Evolutionary conservation across 2,113 vertebrate species (phyloP), one percentile per base, ranked within the genome.

Genomic region (Atherinomorus stipes): DNA sequence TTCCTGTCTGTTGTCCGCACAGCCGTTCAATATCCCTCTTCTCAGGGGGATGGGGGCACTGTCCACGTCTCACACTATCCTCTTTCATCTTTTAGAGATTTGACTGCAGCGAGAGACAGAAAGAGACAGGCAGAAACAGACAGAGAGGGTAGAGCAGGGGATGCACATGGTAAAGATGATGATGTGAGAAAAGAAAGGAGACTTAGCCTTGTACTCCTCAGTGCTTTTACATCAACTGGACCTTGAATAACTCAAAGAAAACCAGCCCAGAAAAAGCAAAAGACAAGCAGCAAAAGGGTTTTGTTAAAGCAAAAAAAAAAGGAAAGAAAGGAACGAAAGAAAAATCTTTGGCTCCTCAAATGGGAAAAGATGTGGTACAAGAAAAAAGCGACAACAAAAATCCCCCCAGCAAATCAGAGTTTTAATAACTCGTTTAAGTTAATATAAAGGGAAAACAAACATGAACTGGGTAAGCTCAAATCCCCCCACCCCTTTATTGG

Each of bases 1-100:
- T 87, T 86, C 59, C 82, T 85, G 82, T 81, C 88, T 81, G 85
- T 71, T 86, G 68, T 76, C 85, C 31, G 26, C 62, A 77, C 70
- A 54, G 21, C 60, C 50, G 78, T 83, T 87, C 74, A 87, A 84
- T 90, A 90, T 78, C 65, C 26, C 45, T 78, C 57, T 85, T 75
- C 80, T 85, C 51, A 0, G 64, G 78, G 70, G 77, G 44, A 71
- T 21, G 51, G 64, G 18, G 49, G 49, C 64, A 42, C 71, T 45
- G 61, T 84, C 68, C 61, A 49, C 31, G 31, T 68, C 67, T 61
- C 64, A 76, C 40, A 42, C 31, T 38, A n/a, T 67, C 64, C 74
- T 74, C 64, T 59, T 65, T 78, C 70, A 80, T 85, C 64, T 67
- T 77, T 56, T 66, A 19, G 38, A 52, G 50, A 68, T 63, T 58